Conservation (phyloP, 2,797 vertebrate species). For the Tokudaia muenninki region DNA sequence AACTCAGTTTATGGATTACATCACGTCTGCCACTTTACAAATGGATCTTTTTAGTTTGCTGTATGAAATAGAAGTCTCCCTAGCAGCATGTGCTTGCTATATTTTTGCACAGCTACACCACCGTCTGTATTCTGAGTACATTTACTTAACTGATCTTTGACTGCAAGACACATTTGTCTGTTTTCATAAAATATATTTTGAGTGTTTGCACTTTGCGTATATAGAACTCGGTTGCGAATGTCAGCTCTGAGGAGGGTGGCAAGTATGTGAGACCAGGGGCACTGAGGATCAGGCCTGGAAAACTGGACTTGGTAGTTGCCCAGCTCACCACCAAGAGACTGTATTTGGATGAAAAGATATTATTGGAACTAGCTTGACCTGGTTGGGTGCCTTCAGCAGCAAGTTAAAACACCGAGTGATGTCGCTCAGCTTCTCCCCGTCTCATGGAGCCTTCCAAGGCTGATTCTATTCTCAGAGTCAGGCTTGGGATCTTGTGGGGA, state of each 20-base stretch:
- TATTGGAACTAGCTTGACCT: constrained; percentile 59
- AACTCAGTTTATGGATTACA: neutral
- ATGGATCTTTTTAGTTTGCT: neutral
- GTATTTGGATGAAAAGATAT: constrained; percentile 39
- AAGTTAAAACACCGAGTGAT: neutral
- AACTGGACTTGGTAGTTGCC: neutral
- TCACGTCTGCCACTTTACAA: neutral
- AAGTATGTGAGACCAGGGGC: neutral
- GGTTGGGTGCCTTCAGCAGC: constrained; percentile 15
- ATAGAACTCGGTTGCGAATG: neutral
- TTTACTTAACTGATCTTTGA: constrained; percentile 1
- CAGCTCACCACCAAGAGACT: neutral
- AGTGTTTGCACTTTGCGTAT: constrained; percentile 2
- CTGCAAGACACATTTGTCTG: neutral
- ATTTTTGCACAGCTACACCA: neutral
- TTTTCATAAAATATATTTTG: constrained; percentile 45
- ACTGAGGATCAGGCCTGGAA: neutral
- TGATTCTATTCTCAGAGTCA: constrained; percentile 52
- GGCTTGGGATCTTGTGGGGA: neutral
- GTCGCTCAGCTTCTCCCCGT: neutral
- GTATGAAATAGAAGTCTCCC: neutral
- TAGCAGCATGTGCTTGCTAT: neutral
- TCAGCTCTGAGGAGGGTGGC: neutral
- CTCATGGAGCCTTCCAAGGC: constrained; percentile 14
- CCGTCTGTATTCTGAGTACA: neutral